phyloP scores from a whole-genome alignment of 2,888 invertebrate genomes.

The Oscheius onirici region DNA sequence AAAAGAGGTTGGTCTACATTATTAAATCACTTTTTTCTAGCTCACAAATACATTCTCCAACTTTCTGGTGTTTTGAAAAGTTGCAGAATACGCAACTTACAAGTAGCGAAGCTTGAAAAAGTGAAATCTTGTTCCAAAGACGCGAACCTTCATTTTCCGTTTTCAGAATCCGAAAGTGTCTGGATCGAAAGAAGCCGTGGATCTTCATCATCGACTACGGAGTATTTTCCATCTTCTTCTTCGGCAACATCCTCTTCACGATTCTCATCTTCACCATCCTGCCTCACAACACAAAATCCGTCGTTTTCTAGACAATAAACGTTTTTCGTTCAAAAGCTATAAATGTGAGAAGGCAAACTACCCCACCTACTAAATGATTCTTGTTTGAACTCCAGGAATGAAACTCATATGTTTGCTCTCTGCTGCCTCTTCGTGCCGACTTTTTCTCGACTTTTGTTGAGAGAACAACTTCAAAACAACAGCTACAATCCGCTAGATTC shows the following conservation, averaged over 20 bases:
- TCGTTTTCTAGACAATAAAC: neutral
- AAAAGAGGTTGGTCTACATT: neutral
- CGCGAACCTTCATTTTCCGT: neutral
- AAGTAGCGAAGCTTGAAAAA: neutral
- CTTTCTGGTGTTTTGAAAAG: no score
- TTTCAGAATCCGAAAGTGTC: neutral
- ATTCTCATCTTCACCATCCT: neutral
- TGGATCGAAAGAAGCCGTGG: neutral
- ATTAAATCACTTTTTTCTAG: no score
- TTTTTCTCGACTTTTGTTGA: no score
- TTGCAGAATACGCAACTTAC: no score
- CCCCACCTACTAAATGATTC: no score
- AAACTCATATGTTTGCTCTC: no score
- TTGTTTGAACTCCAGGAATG: no score
- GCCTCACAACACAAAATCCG: neutral
- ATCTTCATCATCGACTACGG: neutral
- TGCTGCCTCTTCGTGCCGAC: no score
- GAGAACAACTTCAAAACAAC: neutral
- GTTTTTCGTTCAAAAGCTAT: no score
- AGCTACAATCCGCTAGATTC: neutral
- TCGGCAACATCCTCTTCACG: neutral
- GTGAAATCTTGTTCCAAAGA: neutral
- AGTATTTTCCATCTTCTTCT: neutral
- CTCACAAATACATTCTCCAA: no score
- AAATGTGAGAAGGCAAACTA: no score